Percentiles rank a stretch among this genome's conserved stretches.
These are phyloP conservation scores for Pachycephus smyrnensis DNA, from an alignment of 2,888 invertebrate species.

Conservation along the genomic window DNA sequence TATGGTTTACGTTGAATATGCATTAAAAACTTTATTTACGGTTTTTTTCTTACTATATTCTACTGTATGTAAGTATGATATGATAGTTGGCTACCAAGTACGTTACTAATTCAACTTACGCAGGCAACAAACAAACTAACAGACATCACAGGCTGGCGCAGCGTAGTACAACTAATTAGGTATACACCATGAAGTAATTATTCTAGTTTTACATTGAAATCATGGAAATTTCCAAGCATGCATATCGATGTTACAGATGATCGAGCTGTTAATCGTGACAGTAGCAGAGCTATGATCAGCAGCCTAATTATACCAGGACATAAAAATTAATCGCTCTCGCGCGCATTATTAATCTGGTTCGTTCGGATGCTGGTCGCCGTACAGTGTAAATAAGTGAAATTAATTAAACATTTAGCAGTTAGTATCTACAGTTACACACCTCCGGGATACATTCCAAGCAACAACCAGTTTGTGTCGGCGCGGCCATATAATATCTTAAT, in stretches of 20 bases:
- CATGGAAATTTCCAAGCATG: background rate
- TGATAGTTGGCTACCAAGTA: background rate
- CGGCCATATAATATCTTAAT: conserved; percentile 56
- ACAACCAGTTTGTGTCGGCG: conserved; percentile 45
- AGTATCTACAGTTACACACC: conserved; percentile 33
- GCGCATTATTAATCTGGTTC: conserved; percentile 31
- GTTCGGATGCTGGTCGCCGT: conserved; percentile 1
- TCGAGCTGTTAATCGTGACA: conserved; percentile 32
- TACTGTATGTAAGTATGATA: background rate
- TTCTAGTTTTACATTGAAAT: background rate
- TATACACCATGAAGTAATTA: background rate
- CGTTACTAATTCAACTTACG: background rate
- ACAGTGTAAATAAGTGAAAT: conserved; percentile 43
- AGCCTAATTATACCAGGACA: conserved; percentile 28
- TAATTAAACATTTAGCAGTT: conserved; percentile 49
- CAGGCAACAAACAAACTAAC: background rate
- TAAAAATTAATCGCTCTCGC: conserved; percentile 34
- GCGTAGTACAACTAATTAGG: background rate
- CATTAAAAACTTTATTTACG: background rate
- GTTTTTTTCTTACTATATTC: background rate
- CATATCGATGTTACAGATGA: conserved; percentile 13
- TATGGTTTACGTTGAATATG: background rate
- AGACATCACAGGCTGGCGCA: background rate
- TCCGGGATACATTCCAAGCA: conserved; percentile 32
- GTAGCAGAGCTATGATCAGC: conserved; percentile 29